These are phyloP conservation scores for Ammodramus savannarum DNA, from an alignment of 2,113 vertebrate genomes.

Conservation along the genomic window DNA sequence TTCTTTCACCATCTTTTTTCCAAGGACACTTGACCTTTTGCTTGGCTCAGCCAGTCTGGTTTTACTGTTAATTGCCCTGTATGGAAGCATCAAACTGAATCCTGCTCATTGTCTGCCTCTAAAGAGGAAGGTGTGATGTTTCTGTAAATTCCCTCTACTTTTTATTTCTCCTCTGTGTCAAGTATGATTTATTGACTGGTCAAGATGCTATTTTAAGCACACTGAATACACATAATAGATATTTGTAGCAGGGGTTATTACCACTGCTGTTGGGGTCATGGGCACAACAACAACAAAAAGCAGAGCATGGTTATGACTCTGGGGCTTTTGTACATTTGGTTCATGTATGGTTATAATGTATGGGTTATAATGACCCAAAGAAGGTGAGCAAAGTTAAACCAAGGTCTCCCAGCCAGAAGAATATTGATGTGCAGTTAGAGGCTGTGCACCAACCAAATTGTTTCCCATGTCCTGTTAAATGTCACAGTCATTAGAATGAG, in stretches of 20 bases:
- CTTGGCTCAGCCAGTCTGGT: not conserved
- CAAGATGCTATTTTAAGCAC: conserved; percentile 28
- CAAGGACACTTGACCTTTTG: not conserved
- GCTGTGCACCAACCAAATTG: not conserved
- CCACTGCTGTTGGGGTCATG: not conserved
- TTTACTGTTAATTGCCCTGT: not conserved
- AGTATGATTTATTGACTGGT: conserved; percentile 18
- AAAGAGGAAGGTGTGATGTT: not conserved
- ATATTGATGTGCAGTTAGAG: not conserved
- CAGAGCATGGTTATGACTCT: not conserved
- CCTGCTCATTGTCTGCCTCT: not conserved
- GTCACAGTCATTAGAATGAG: not conserved
- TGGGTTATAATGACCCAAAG: not conserved
- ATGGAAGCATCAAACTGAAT: not conserved
- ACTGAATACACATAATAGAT: not conserved
- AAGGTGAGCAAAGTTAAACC: not conserved
- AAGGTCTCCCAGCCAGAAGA: not conserved
- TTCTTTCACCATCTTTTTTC: not conserved
- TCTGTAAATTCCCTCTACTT: not conserved
- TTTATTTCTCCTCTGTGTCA: conserved; percentile 7
- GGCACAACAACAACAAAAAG: not conserved
- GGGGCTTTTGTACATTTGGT: not conserved
- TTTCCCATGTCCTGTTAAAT: not conserved
- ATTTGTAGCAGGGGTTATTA: not conserved
- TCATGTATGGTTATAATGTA: not conserved